phyloP scores from a whole-genome alignment of 2,888 invertebrate genomes.

The Megaustenia siamemsis region DNA sequence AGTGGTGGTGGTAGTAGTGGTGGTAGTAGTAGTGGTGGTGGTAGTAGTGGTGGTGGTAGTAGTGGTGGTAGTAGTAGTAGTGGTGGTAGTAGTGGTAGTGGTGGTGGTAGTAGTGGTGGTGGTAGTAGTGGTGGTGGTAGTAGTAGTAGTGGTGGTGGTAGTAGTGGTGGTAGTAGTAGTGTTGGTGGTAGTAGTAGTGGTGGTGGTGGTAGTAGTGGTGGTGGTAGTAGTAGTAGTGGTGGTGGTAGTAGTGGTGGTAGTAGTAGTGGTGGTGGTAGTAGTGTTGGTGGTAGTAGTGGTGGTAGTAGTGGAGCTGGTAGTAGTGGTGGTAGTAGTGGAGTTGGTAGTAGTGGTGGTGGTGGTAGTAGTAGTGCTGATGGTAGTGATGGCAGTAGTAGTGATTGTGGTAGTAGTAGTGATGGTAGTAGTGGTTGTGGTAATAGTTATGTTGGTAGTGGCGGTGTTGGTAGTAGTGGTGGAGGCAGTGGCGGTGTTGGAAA shows the following conservation, averaged over 20 bases:
- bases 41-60: background rate
- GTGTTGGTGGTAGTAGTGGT: background rate
- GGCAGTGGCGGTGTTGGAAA: no score
- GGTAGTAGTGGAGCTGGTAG: background rate
- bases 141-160: background rate
- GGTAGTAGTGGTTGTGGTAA: no score
- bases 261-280: background rate
- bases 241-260: background rate
- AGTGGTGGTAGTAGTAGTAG: background rate
- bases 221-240: background rate
- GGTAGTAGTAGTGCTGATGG: background rate
- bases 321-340: background rate
- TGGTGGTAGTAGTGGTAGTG: constrained; percentile 4
- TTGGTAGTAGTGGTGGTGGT: background rate
- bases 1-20: background rate
- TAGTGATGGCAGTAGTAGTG: no score
- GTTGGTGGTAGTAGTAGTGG: background rate
- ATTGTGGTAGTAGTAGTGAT: no score
- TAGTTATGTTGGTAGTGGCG: no score
- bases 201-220: background rate
- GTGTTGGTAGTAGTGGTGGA: no score
- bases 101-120: background rate
- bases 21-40: background rate
- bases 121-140: background rate
- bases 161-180: background rate